Base-by-base conservation (phyloP, 2,113 vertebrate genomes). In the Plecotus auritus region DNA sequence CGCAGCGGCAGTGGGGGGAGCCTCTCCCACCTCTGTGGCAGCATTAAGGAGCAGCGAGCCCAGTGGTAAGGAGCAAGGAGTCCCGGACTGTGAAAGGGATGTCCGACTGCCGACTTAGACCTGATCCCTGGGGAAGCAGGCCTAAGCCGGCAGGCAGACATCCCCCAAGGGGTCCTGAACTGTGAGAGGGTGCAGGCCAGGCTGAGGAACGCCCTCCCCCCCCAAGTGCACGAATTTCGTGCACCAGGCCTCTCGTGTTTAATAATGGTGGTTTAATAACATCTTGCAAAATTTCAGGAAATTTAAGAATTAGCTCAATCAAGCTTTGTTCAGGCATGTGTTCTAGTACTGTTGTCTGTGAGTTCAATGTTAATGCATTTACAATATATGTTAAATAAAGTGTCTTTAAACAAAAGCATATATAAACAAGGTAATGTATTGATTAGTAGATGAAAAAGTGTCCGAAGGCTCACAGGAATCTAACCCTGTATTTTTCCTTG, bases 201-300 rank as follows among this genome's bases (percentile, higher is more conserved):
- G 5, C 17, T 18, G 51, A 54, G 17, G 51, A 17, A 54, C 1
- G 37, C 18, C 6, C 17, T 17, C 51, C 17, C 13, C 17, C 7
- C 17, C 18, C 18, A 5, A 51, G 51, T 18, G 51, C 51, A 54
- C 18, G 2, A 7, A 54, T 54, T 18, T 54, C 13, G 1, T 54
- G 51, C 51, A 54, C 51, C 17, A 54, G 51, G 51, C 51, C 17
- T 54, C 51, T 54, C 7, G 51, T 80, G 85, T 47, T 40, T 47
- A n/a, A 28, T 64, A 73, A 67, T 9, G 69, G 4, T 35, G 28
- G 37, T 77, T 82, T 64, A 61, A 93, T 88, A 82, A 32, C n/a
- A 45, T 7, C 42, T 88, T 45, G 30, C 66, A 90, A 77, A 82
- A 72, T 83, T 77, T 82, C 72, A 67, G 54, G 17, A 76, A 72